These are phyloP conservation scores for Myanophis thanlyinensis DNA, from an alignment of 2,113 vertebrate species.

Conservation along the genomic window DNA sequence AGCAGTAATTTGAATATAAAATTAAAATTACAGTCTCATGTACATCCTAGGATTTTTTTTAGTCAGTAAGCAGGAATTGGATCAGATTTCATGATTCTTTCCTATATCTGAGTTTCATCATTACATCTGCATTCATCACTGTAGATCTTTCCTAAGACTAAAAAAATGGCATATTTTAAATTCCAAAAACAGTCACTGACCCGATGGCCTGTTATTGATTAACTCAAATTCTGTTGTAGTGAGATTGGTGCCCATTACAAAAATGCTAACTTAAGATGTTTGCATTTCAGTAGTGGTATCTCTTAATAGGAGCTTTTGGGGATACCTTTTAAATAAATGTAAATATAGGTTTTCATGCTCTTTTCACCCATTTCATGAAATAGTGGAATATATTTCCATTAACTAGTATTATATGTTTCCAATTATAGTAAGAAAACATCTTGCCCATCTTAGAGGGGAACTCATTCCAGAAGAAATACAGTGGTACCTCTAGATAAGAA, in stretches of 20 bases:
- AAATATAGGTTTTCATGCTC: slow-evolving; percentile 41
- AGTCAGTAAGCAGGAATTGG: neutral
- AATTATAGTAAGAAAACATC: neutral
- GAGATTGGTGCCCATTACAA: slow-evolving; percentile 53
- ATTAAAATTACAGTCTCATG: neutral
- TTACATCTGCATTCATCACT: slow-evolving; percentile 28
- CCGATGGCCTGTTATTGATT: slow-evolving; percentile 64
- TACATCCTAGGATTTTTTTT: neutral
- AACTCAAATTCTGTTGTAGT: slow-evolving; percentile 64
- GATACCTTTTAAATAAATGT: slow-evolving; percentile 62
- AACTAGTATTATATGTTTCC: neutral
- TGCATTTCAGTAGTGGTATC: slow-evolving; percentile 61
- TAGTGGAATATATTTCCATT: slow-evolving; percentile 41
- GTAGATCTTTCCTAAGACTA: slow-evolving; percentile 16
- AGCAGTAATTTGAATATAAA: neutral
- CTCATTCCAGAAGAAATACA: neutral
- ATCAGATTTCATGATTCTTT: neutral
- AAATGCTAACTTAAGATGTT: slow-evolving; percentile 69
- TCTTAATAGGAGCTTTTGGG: slow-evolving; percentile 50
- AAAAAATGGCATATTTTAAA: slow-evolving; percentile 33
- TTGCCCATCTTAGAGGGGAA: neutral
- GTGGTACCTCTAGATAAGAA: too few species aligned
- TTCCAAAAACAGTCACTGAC: slow-evolving; percentile 48
- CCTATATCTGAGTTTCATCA: neutral
- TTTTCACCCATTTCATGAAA: slow-evolving; percentile 39